These are phyloP conservation scores for Lamellibrachia luymesi DNA, from an alignment of 1,140 invertebrate genomes.

Conservation along the genomic window DNA sequence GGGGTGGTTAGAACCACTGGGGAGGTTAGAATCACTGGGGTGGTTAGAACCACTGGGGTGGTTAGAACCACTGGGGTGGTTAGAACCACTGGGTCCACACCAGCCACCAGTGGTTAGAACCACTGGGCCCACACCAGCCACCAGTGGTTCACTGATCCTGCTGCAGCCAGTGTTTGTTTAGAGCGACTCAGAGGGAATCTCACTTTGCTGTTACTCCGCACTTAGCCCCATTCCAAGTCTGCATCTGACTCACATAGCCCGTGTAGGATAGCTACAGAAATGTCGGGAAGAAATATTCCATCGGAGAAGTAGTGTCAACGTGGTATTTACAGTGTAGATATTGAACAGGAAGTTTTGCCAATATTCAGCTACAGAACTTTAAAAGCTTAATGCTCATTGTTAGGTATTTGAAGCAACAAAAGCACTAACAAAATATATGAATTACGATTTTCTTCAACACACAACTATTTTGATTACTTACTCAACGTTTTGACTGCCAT, in stretches of 20 bases:
- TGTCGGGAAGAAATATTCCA: background rate
- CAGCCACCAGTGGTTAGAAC: too few species aligned
- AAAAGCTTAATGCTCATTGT: background rate
- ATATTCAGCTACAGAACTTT: background rate
- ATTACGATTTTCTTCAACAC: too few species aligned
- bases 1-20: too few species aligned
- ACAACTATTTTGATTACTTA: too few species aligned
- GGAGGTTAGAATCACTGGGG: too few species aligned
- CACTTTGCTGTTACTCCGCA: background rate
- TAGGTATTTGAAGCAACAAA: background rate
- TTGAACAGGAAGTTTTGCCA: background rate
- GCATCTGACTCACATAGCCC: background rate
- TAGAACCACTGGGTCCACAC: too few species aligned
- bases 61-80: too few species aligned
- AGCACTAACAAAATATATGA: too few species aligned
- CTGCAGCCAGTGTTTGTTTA: background rate
- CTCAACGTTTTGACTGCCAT: too few species aligned
- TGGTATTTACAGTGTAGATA: background rate
- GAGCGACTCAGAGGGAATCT: background rate
- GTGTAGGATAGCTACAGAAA: background rate
- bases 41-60: too few species aligned
- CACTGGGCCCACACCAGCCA: too few species aligned
- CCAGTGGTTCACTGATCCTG: background rate
- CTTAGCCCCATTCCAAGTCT: too few species aligned
- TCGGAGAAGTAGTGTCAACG: background rate